These are phyloP conservation scores for Dorcus parallelipipedus DNA, from an alignment of 2,888 invertebrate genomes.

Conservation along the genomic window DNA sequence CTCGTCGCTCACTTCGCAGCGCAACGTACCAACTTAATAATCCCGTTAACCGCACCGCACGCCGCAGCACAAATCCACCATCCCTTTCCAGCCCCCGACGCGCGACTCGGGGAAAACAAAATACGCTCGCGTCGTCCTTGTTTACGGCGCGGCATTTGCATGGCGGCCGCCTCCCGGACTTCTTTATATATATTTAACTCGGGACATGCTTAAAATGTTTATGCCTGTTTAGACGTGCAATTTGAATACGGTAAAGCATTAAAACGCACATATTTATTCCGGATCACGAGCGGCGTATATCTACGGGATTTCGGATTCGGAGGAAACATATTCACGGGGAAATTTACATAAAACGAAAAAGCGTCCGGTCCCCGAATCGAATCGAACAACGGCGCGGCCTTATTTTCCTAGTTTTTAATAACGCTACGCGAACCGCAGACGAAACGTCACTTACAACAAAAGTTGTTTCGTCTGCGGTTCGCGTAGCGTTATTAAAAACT, in stretches of 20 bases:
- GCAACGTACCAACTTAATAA: too few relatives aligned
- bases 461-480: too few relatives aligned
- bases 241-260: slow-evolving; percentile 24
- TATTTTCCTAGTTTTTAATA: too few relatives aligned
- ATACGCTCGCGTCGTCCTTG: background rate
- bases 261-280: slow-evolving; percentile 8
- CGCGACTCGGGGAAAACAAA: background rate
- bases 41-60: too few relatives aligned
- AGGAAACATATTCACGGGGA: background rate
- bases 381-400: too few relatives aligned
- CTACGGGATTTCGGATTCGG: background rate
- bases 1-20: too few relatives aligned
- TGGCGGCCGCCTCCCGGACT: slow-evolving; percentile 10
- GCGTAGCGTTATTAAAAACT: too few relatives aligned
- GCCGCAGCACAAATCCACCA: background rate
- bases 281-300: background rate
- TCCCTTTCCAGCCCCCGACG: slow-evolving; percentile 10
- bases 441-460: too few relatives aligned
- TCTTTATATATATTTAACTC: slow-evolving; percentile 24
- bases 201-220: slow-evolving; percentile 34
- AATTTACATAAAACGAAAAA: background rate
- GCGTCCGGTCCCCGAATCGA: background rate
- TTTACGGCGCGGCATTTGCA: background rate
- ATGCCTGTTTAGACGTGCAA: slow-evolving; percentile 32
- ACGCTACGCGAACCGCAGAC: too few relatives aligned